phyloP scores from a whole-genome alignment of 2,113 vertebrate genomes.

The Sula dactylatra region DNA sequence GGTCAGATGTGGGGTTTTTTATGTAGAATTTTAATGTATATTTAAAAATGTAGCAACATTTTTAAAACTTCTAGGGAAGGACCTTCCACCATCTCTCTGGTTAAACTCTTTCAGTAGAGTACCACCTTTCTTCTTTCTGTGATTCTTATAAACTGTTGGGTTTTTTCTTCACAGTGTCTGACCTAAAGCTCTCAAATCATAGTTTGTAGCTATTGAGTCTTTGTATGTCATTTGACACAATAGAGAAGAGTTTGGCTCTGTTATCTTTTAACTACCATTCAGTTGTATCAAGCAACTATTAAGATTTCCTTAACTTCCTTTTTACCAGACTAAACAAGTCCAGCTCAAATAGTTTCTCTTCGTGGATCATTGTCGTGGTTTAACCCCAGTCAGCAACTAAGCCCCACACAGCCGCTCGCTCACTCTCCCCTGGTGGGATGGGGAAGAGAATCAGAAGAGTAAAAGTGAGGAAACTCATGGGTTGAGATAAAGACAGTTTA shows the following conservation, averaged over 20 bases:
- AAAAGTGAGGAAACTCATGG: too few relatives aligned
- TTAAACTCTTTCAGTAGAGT: neutral
- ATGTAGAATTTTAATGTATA: too few relatives aligned
- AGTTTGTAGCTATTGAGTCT: neutral
- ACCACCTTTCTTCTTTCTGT: neutral
- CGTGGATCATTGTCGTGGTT: too few relatives aligned
- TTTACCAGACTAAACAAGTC: neutral
- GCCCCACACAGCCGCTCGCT: too few relatives aligned
- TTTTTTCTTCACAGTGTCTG: neutral
- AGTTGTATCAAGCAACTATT: neutral
- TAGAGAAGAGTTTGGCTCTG: neutral
- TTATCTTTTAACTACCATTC: neutral
- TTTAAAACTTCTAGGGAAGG: neutral
- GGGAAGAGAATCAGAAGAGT: too few relatives aligned
- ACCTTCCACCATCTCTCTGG: neutral
- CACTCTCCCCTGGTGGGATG: too few relatives aligned
- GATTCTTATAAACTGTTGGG: neutral
- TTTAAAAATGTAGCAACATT: neutral
- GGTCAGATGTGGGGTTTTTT: neutral
- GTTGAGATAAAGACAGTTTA: too few relatives aligned
- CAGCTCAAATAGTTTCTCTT: neutral
- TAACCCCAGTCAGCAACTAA: too few relatives aligned
- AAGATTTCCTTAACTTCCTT: neutral
- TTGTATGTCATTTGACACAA: neutral
- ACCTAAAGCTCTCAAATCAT: neutral